A percentile compares a stretch with the other conserved stretches of the same genome.
Conservation (phyloP, 2,113 vertebrate genomes). For the Hypomesus transpacificus region DNA sequence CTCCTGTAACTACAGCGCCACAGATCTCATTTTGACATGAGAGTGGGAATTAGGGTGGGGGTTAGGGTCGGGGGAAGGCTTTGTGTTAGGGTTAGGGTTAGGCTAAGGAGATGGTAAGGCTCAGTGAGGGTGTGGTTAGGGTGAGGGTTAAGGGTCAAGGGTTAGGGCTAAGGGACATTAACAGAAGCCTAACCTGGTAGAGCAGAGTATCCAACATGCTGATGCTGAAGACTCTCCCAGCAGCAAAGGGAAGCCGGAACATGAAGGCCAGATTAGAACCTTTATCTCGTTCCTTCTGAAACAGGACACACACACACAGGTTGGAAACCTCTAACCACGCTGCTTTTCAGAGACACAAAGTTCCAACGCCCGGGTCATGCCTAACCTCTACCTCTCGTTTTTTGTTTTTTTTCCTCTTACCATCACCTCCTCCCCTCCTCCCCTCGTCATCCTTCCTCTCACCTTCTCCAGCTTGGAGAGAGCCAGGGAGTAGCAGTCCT, state of each 20-base stretch:
- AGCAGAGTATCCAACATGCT: constrained; percentile 69
- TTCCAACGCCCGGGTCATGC: background rate
- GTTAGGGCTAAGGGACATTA: too few species aligned
- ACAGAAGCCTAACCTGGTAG: constrained; percentile 55
- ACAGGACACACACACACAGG: background rate
- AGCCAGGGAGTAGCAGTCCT: constrained; percentile 93
- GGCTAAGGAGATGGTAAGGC: too few species aligned
- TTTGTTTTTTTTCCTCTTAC: background rate
- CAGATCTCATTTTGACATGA: constrained; percentile 12
- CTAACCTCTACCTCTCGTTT: background rate
- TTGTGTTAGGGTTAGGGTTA: background rate
- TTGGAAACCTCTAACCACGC: too few species aligned
- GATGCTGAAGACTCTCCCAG: constrained; percentile 67
- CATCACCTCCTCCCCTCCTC: constrained; percentile 1
- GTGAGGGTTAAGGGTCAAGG: too few species aligned
- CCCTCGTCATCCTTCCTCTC: too few species aligned
- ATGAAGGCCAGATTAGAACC: constrained; percentile 91
- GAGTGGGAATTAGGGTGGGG: background rate
- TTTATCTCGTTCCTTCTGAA: constrained; percentile 67
- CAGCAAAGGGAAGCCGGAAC: constrained; percentile 86
- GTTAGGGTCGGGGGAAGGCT: background rate
- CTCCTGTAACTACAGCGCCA: background rate
- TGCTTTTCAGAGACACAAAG: too few species aligned
- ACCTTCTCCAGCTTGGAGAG: constrained; percentile 96
- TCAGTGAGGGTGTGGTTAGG: too few species aligned